Conservation (phyloP, 2,888 invertebrate species). For the Scaptomyza flava region DNA sequence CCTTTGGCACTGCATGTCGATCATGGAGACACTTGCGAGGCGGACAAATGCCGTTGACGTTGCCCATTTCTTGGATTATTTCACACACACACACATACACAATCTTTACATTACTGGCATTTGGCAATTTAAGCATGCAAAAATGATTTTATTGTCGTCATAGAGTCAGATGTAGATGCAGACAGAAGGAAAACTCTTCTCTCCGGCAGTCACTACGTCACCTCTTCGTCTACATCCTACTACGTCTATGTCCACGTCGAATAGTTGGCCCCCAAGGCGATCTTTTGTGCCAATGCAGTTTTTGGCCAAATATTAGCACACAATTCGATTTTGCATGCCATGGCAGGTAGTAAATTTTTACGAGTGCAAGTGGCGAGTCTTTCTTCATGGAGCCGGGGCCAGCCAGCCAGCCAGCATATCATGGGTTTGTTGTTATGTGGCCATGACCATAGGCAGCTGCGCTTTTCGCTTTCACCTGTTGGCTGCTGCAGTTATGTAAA, state of each 20-base stretch:
- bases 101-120: too few relatives aligned
- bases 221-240: constrained; percentile 26
- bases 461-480: constrained; percentile 77
- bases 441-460: constrained; percentile 68
- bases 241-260: background rate
- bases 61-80: constrained; percentile 10
- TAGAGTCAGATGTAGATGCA: constrained; percentile 31
- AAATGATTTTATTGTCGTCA: constrained; percentile 70
- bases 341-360: constrained; percentile 69
- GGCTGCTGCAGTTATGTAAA: constrained; percentile 71
- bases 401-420: constrained; percentile 8
- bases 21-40: constrained; percentile 43
- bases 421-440: constrained; percentile 35
- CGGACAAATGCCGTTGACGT: constrained; percentile 30
- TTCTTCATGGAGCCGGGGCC: constrained; percentile 44
- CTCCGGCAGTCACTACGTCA: constrained; percentile 62
- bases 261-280: constrained; percentile 35
- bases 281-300: constrained; percentile 29
- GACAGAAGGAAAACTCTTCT: constrained; percentile 27
- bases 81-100: constrained; percentile 10
- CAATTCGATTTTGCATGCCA: constrained; percentile 80
- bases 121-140: constrained; percentile 62
- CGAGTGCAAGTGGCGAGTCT: constrained; percentile 73
- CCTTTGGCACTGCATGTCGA: constrained; percentile 60
- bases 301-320: constrained; percentile 77